phyloP scores from a whole-genome alignment of 2,888 invertebrate species.

The Alsophila aescularia region DNA sequence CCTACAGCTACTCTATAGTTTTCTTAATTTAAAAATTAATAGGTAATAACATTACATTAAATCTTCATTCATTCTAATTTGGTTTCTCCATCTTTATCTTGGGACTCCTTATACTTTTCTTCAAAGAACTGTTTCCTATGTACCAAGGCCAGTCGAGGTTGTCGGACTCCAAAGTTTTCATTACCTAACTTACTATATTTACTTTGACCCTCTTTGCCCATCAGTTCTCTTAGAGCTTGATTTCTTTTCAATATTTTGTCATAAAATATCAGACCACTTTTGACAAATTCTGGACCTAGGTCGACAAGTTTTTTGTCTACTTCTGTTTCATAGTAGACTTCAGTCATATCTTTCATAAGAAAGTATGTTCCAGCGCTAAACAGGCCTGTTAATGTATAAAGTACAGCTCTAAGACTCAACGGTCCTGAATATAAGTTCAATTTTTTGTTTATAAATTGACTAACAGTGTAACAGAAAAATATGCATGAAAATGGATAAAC shows the following conservation, averaged over 20 bases:
- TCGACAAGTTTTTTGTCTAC: slow-evolving; percentile 86
- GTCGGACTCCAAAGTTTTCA: slow-evolving; percentile 86
- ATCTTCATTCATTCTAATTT: slow-evolving; percentile 6
- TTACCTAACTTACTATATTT: slow-evolving; percentile 88
- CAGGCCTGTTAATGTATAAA: slow-evolving; percentile 83
- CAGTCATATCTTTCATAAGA: slow-evolving; percentile 86
- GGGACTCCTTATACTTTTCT: slow-evolving; percentile 66
- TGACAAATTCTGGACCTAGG: slow-evolving; percentile 85
- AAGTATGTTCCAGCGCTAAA: slow-evolving; percentile 86
- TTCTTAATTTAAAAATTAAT: too few species aligned
- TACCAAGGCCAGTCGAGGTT: slow-evolving; percentile 86
- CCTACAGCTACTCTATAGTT: too few species aligned
- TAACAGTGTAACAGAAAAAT: slow-evolving; percentile 79
- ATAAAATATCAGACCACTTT: slow-evolving; percentile 91
- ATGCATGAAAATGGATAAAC: slow-evolving; percentile 77
- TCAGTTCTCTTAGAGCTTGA: slow-evolving; percentile 87
- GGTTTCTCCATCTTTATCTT: slow-evolving; percentile 25
- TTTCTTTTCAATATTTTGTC: slow-evolving; percentile 89
- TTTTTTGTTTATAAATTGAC: slow-evolving; percentile 78
- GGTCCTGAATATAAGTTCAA: slow-evolving; percentile 84
- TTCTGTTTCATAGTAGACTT: slow-evolving; percentile 85
- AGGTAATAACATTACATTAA: not conserved
- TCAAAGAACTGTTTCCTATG: slow-evolving; percentile 88
- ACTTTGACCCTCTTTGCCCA: slow-evolving; percentile 86
- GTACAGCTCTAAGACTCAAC: slow-evolving; percentile 59